Evolutionary conservation across 2,888 invertebrate species (phyloP).

Genomic region (Ceraclea dissimilis): DNA sequence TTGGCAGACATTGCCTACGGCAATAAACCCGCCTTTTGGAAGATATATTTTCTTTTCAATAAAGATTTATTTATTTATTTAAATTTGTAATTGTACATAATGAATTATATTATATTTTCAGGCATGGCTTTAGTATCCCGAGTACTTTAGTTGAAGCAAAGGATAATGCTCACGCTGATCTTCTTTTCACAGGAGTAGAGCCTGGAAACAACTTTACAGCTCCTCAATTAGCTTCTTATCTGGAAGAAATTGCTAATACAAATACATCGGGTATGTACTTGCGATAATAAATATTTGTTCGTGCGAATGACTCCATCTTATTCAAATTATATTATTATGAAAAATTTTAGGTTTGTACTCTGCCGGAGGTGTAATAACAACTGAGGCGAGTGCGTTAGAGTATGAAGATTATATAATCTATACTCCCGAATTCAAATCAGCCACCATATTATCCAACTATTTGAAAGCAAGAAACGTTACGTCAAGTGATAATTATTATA

Average conservation of each 20-base stretch:
- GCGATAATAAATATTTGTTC: too few species aligned
- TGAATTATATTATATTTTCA: slow-evolving; percentile 24
- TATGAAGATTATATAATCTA: slow-evolving; percentile 21
- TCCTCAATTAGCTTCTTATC: slow-evolving; percentile 46
- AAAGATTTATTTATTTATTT: background rate
- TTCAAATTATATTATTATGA: too few species aligned
- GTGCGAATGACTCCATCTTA: too few species aligned
- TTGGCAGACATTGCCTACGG: too few species aligned
- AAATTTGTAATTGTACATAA: background rate
- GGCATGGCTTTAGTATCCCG: slow-evolving; percentile 45
- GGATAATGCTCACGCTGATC: slow-evolving; percentile 33
- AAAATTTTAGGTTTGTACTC: background rate
- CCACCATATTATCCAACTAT: slow-evolving; percentile 17
- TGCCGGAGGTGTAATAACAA: slow-evolving; percentile 8
- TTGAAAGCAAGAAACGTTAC: background rate
- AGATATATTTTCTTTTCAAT: too few species aligned
- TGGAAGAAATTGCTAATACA: slow-evolving; percentile 44
- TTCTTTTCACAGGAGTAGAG: slow-evolving; percentile 38
- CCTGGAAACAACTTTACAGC: slow-evolving; percentile 41
- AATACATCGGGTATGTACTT: background rate
- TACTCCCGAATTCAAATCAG: slow-evolving; percentile 15
- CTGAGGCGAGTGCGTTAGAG: slow-evolving; percentile 12
- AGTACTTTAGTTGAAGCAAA: slow-evolving; percentile 41
- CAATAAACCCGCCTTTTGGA: too few species aligned
- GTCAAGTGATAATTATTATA: background rate